Base-by-base conservation (phyloP, 2,888 invertebrate species). In the Matsumyia berberina region DNA sequence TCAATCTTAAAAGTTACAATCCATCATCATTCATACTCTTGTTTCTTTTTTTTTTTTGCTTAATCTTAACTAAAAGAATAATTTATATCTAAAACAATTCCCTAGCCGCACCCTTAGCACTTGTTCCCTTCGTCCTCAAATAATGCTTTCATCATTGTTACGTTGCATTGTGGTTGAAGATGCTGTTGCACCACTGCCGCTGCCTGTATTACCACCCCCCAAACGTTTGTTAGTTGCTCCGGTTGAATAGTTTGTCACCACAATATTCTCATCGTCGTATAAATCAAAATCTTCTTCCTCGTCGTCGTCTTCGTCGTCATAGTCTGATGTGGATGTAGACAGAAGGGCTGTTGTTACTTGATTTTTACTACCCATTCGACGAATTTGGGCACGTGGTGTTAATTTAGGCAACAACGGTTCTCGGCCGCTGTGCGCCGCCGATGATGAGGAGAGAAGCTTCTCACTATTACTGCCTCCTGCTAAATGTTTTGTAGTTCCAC, bases 251-350 rank as follows among this genome's bases (percentile, higher is more conserved):
- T 89, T 91, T 39, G 91, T 90, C n/a, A 91, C 91, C 7, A 92
- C 91, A 87, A 91, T 91, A 66, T 90, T 91, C 80, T 91, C 91
- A 87, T 91, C 92, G 70, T 91, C 91, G 74, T 91, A 92, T 79
- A 91, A 88, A 87, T 91, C 92, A 62, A 92, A 91, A 87, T 91
- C 91, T 83, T 91, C 91, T 72, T 89, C 91, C 44, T 90, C 90
- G 69, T 91, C 91, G 31, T 89, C 89, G 58, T 46, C 87, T 39
- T 91, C 83, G 35, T 44, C 87, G 39, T 89, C 89, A 15, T 92
- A 92, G 74, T 94, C 93, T 17, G 90, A 90, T 76, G 93, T 93
- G 3, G 95, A 94, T 55, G 94, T 94, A 76, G 94, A 94, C 82
- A 95, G 93, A 9, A 95, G 91, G 0, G 94, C 93, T 0, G 94